Conservation (phyloP, 2,888 invertebrate genomes). For the Aphidius colemani region DNA sequence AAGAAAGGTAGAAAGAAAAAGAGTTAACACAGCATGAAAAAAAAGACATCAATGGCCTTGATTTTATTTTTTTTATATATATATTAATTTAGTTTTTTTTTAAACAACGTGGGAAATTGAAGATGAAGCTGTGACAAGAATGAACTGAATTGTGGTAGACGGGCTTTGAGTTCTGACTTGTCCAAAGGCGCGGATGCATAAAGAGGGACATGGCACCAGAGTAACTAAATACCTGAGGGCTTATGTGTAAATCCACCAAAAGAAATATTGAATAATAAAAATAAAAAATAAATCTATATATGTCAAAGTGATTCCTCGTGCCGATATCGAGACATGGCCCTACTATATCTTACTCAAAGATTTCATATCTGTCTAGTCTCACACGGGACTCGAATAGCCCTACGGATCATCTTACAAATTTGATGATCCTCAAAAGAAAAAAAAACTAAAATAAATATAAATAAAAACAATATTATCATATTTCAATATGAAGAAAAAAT, state of each 20-base stretch:
- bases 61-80: no score
- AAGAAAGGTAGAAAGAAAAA: no score
- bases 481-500: no score
- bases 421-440: not conserved
- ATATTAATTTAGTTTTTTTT: no score
- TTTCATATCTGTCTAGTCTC: constrained; percentile 42
- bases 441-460: no score
- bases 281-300: not conserved
- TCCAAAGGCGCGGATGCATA: constrained; percentile 58
- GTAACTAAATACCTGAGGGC: constrained; percentile 49
- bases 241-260: not conserved
- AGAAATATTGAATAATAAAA: constrained; percentile 14
- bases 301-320: constrained; percentile 15
- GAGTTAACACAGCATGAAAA: no score
- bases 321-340: constrained; percentile 17
- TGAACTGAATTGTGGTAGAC: constrained; percentile 43
- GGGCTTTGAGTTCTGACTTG: constrained; percentile 54
- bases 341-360: constrained; percentile 48
- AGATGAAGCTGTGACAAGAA: constrained; percentile 53
- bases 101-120: constrained; percentile 6
- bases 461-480: no score
- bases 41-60: no score
- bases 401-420: constrained; percentile 36
- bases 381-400: constrained; percentile 39
- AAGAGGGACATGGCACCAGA: constrained; percentile 57